Conservation (phyloP, 2,113 vertebrate genomes). For the Struthidea cinerea region DNA sequence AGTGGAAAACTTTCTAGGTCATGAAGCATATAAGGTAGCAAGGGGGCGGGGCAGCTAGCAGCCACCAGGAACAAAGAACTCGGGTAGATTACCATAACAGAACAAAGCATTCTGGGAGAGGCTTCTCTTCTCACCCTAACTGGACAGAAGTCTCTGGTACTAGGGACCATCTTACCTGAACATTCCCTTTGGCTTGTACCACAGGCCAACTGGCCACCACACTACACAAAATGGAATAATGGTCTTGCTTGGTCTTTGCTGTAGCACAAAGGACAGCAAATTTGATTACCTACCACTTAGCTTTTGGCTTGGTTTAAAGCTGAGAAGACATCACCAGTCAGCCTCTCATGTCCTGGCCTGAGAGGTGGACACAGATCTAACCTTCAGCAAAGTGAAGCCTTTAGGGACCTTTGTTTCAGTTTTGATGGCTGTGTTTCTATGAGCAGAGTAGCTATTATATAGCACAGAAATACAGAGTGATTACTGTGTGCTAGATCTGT, state of each 20-base stretch:
- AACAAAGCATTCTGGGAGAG: too few species aligned
- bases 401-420: background rate
- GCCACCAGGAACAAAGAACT: too few species aligned
- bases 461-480: constrained; percentile 26
- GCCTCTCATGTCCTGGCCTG: background rate
- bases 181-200: too few species aligned
- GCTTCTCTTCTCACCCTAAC: too few species aligned
- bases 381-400: background rate
- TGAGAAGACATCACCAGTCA: background rate
- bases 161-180: too few species aligned
- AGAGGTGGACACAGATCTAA: background rate
- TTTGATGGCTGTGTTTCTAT: background rate
- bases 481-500: constrained; percentile 12
- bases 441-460: background rate
- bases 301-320: background rate
- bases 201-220: too few species aligned
- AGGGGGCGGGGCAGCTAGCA: too few species aligned
- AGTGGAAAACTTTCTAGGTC: too few species aligned
- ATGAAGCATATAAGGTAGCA: too few species aligned
- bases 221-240: background rate
- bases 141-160: too few species aligned
- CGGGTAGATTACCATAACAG: too few species aligned
- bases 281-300: background rate
- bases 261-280: background rate
- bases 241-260: background rate